These are phyloP conservation scores for Ceratoteleas bidentatus DNA, from an alignment of 1,140 invertebrate species.

Conservation along the genomic window DNA sequence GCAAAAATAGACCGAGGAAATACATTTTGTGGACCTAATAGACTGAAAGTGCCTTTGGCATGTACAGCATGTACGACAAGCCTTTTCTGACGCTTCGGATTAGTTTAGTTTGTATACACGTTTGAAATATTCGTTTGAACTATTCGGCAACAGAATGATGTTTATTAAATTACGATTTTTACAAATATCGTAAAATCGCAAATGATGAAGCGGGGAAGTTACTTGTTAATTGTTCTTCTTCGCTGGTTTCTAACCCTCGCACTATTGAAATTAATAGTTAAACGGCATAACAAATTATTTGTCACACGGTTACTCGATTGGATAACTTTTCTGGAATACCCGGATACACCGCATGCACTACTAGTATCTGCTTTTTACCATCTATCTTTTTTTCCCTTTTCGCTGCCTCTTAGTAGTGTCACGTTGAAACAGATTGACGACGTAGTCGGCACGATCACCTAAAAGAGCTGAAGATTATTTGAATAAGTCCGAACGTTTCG, in stretches of 20 bases:
- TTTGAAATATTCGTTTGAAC: not conserved
- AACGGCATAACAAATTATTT: too few species aligned
- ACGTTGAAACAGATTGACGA: slow-evolving; percentile 46
- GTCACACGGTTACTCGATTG: too few species aligned
- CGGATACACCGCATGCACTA: slow-evolving; percentile 19
- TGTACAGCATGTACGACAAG: slow-evolving; percentile 22
- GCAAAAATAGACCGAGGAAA: slow-evolving; percentile 32
- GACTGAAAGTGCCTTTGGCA: not conserved
- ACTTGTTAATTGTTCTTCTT: too few species aligned
- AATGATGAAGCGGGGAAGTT: too few species aligned
- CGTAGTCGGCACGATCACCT: slow-evolving; percentile 52
- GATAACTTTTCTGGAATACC: slow-evolving; percentile 9
- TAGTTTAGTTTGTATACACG: not conserved
- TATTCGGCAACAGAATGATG: not conserved
- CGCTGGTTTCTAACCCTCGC: too few species aligned
- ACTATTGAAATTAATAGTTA: too few species aligned
- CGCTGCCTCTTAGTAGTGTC: slow-evolving; percentile 35
- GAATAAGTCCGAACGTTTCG: slow-evolving; percentile 28
- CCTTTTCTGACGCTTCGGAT: slow-evolving; percentile 13
- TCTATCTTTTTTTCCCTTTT: slow-evolving; percentile 15
- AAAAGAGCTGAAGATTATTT: slow-evolving; percentile 50
- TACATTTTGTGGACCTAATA: slow-evolving; percentile 20
- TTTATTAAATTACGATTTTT: too few species aligned
- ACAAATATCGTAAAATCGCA: too few species aligned
- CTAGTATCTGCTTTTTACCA: slow-evolving; percentile 24